Evolutionary conservation across 2,888 invertebrate genomes (phyloP).

Genomic region (Drosophila quinaria): DNA sequence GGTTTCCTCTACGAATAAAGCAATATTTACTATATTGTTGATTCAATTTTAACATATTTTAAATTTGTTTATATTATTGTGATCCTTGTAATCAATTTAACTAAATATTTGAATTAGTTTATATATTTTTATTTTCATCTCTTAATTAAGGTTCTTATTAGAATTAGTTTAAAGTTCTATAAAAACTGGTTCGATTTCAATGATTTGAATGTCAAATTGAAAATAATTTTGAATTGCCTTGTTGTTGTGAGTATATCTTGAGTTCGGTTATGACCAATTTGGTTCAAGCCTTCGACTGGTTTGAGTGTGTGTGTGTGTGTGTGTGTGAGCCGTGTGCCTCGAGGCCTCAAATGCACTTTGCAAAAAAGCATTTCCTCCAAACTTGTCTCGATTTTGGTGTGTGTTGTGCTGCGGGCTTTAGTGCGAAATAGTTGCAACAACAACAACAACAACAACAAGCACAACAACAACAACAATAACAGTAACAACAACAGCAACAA

Average conservation of each 20-base stretch:
- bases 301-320: conserved; percentile 11
- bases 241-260: neutral
- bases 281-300: conserved; percentile 9
- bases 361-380: conserved; percentile 77
- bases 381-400: conserved; percentile 77
- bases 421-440: conserved; percentile 71
- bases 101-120: no score
- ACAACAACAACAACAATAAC: conserved; percentile 38
- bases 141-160: no score
- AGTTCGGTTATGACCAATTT: conserved; percentile 7
- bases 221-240: no score
- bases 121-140: no score
- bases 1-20: no score
- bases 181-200: no score
- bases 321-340: conserved; percentile 50
- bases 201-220: no score
- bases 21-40: no score
- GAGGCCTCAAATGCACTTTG: conserved; percentile 83
- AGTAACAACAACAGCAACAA: conserved; percentile 51
- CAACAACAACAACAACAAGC: conserved; percentile 22
- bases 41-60: no score
- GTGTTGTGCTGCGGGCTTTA: conserved; percentile 66
- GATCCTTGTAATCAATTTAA: no score
- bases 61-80: no score
- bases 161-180: no score